A percentile compares a stretch with the other conserved stretches of the same genome.
Conservation (phyloP, 2,113 vertebrate genomes). For the Carettochelys insculpta region DNA sequence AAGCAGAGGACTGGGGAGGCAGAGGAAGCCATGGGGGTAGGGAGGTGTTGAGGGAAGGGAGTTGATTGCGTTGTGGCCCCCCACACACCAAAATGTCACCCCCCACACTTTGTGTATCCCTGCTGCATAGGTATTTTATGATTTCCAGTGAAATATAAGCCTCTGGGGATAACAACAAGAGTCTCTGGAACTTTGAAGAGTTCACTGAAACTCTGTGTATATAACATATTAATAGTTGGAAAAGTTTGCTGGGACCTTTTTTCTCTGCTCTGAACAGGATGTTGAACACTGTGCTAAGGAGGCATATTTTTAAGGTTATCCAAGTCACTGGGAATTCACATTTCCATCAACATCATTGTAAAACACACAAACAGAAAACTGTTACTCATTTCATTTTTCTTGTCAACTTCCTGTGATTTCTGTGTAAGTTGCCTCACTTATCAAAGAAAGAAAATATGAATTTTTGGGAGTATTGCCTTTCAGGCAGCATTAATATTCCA, state of each 20-base stretch:
- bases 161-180: not conserved
- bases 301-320: not conserved
- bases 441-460: not conserved
- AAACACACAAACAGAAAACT: not conserved
- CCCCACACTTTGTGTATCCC: no score
- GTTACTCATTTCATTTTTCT: not conserved
- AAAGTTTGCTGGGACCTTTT: not conserved
- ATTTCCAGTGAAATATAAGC: not conserved
- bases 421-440: not conserved
- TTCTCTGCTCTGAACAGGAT: slow-evolving; percentile 4
- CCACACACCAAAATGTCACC: no score
- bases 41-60: no score
- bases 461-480: slow-evolving; percentile 35
- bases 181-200: not conserved
- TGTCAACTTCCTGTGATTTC: not conserved
- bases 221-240: rapidly evolving
- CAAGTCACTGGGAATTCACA: not conserved
- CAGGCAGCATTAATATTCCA: not conserved
- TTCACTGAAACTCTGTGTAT: not conserved
- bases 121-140: no score
- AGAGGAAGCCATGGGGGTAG: no score
- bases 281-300: not conserved
- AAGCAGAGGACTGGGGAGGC: no score
- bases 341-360: slow-evolving; percentile 7
- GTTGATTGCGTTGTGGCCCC: no score